phyloP scores from a whole-genome alignment of 2,888 invertebrate species.

The Pyrocoelia pectoralis region DNA sequence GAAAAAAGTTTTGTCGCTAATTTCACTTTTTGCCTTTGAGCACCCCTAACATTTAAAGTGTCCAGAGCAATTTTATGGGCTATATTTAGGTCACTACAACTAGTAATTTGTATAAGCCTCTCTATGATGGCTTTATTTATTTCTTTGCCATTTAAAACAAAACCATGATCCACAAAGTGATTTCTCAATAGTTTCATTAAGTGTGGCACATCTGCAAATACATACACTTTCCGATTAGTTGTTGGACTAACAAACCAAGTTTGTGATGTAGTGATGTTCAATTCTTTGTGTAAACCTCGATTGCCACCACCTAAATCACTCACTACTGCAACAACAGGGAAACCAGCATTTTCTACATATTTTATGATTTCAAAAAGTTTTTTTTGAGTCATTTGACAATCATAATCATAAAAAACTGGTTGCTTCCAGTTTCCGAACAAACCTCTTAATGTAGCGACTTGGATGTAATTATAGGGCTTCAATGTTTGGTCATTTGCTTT shows the following conservation, averaged over 20 bases:
- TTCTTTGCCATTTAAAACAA: conserved; percentile 31
- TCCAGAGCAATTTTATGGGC: conserved; percentile 37
- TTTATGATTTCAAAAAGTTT: conserved; percentile 36
- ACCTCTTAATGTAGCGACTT: conserved; percentile 37
- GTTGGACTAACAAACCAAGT: conserved; percentile 36
- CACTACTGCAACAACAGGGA: conserved; percentile 43
- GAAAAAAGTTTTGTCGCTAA: conserved; percentile 43
- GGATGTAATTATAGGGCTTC: conserved; percentile 36
- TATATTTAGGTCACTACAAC: conserved; percentile 36
- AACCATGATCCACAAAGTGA: conserved; percentile 37
- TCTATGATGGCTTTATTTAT: conserved; percentile 34
- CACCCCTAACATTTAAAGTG: conserved; percentile 14
- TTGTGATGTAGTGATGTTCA: conserved; percentile 24
- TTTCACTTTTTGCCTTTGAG: conserved; percentile 35
- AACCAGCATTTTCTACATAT: conserved; percentile 37
- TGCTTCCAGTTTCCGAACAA: conserved; percentile 40
- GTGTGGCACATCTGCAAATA: conserved; percentile 18
- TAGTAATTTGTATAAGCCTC: conserved; percentile 28
- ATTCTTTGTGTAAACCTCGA: conserved; percentile 29
- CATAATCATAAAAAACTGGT: conserved; percentile 41
- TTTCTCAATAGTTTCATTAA: conserved; percentile 38
- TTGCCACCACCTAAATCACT: conserved; percentile 42
- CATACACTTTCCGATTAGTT: conserved; percentile 5
- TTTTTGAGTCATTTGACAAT: conserved; percentile 39
- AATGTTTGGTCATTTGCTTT: conserved; percentile 36